Evolutionary conservation across 2,113 vertebrate genomes (phyloP), one percentile per base, ranked within the genome.

Genomic region (Heterotilapia buettikoferi): DNA sequence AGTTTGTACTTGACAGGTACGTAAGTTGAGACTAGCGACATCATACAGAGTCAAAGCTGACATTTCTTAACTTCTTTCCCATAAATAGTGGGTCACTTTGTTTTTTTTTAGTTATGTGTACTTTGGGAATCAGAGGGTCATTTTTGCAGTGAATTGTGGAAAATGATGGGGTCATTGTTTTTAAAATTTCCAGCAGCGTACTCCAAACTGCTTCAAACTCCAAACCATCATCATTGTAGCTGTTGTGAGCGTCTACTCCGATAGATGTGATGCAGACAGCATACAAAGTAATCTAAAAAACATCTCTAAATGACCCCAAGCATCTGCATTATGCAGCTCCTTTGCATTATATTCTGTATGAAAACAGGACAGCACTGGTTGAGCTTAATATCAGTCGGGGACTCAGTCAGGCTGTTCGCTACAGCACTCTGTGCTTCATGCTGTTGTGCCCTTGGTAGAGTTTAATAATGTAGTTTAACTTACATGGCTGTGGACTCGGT

Each of bases 371-470:
- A 52, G 18, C 26, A 33, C 18, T 78, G 45, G 9, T 50, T 5
- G 18, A 31, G 45, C 26, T 78, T 76, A 31, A 52, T 52, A 52
- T 31, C 71, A 12, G 43, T 76, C 16, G 4, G 21, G 14, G 6
- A 29, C 24, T n/a, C 43, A 50, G 26, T 78, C 45, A n/a, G 26
- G 26, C 10, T 78, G 26, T 52, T 33, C 3, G 2, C 10, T 33
- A 31, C 7, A n/a, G 45, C 26, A 19, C 16, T 76, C 14, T 52
- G 5, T 47, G 43, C 14, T 18, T 47, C 24, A 29, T 43, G 43
- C 13, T 78, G 36, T 24, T 9, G 31, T 53, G 83, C 53, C 83
- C 91, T 92, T 89, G 93, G 84, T 86, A 40, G 71, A 61, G 79
- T 68, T 66, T 52, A 82, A 29, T 82, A 13, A 40, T 59, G 38